phyloP scores from a whole-genome alignment of 1,140 invertebrate genomes.

The Dolichoris vasculosae region DNA sequence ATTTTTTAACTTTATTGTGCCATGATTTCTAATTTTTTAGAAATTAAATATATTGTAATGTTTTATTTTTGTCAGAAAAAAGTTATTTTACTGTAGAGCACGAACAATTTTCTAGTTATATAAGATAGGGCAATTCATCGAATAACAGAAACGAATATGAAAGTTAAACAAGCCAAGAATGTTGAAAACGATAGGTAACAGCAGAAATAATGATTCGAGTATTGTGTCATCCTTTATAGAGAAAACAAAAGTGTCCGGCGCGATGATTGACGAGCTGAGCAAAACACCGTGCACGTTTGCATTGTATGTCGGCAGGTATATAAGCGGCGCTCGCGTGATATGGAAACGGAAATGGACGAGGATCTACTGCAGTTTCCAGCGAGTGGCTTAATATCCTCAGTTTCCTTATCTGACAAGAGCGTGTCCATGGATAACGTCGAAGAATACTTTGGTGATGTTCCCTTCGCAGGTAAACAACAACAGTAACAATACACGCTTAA shows the following conservation, averaged over 20 bases:
- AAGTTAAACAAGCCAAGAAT: not conserved
- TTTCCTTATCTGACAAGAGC: conserved; percentile 84
- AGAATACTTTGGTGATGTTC: conserved; percentile 88
- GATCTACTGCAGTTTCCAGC: conserved; percentile 77
- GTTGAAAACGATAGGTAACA: not conserved
- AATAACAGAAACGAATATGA: not conserved
- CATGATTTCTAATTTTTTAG: no score
- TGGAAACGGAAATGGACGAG: conserved; percentile 84
- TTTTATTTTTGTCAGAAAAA: no score
- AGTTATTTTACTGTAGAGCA: no score
- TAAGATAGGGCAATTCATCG: no score
- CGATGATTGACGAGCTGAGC: no score
- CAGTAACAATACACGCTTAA: conserved; percentile 73
- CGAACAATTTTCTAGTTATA: no score
- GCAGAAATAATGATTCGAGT: not conserved
- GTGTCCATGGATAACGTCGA: conserved; percentile 89
- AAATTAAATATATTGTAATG: no score
- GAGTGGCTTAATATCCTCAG: conserved; percentile 78
- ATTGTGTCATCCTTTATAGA: not conserved
- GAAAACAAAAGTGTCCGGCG: not conserved
- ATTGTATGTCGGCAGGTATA: conserved; percentile 78
- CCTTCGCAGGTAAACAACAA: conserved; percentile 87
- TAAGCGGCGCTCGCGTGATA: conserved; percentile 85
- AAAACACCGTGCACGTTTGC: conserved; percentile 5
- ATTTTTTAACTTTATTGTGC: no score